A percentile compares a stretch with the other conserved stretches of the same genome.
Evolutionary conservation across 2,797 vertebrate genomes (phyloP).

Genomic region (Enteromius argenteus): DNA sequence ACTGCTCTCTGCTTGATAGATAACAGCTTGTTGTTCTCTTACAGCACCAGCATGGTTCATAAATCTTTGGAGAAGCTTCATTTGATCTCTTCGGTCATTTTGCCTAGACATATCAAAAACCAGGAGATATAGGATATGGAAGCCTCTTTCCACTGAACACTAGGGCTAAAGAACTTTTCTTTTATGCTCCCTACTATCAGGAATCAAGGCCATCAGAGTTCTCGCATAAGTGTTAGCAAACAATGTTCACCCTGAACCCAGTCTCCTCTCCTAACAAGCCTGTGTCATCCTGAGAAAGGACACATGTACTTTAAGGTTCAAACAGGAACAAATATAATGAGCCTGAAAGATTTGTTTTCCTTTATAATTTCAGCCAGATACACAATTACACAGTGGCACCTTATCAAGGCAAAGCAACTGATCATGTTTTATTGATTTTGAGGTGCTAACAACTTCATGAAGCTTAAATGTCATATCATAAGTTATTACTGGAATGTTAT

Average conservation of each 20-base stretch:
- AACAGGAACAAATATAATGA: not conserved
- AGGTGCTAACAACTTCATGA: not conserved
- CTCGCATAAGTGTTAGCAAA: slow-evolving; percentile 24
- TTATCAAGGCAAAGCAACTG: not conserved
- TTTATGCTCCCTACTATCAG: not conserved
- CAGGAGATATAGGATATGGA: not conserved
- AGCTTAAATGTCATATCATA: not conserved
- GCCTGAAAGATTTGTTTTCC: not conserved
- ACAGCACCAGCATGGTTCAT: slow-evolving; percentile 56
- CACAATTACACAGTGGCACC: not conserved
- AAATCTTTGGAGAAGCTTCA: slow-evolving; percentile 54
- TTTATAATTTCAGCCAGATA: not conserved
- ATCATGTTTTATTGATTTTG: not conserved
- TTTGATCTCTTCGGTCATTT: not conserved
- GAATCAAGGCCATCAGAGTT: slow-evolving; percentile 14
- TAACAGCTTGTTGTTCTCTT: slow-evolving; percentile 61
- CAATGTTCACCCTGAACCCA: slow-evolving; percentile 7
- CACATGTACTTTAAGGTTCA: slow-evolving; percentile 30
- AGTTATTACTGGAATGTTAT: not conserved
- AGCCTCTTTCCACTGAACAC: not conserved
- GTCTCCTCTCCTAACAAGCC: slow-evolving; percentile 26
- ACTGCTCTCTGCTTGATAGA: slow-evolving; percentile 56
- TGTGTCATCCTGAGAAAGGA: slow-evolving; percentile 20
- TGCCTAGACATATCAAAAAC: slow-evolving; percentile 10
- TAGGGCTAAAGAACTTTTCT: not conserved